Evolutionary conservation across 2,888 invertebrate species (phyloP).

Genomic region (Volucella zonaria): DNA sequence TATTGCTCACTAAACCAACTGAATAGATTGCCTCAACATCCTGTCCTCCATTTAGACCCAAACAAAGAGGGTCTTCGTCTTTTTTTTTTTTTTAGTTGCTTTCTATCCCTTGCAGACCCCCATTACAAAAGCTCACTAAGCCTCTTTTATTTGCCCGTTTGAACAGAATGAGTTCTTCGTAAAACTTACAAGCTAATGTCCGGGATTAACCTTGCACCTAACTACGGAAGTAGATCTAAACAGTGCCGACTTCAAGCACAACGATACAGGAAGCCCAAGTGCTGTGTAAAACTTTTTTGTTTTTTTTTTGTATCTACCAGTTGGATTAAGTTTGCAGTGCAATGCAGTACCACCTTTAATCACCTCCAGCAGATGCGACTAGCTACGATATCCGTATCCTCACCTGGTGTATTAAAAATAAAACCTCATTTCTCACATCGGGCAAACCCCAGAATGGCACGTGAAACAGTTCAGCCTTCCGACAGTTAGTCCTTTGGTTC

Average conservation of each 20-base stretch:
- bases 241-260: slow-evolving; percentile 28
- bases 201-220: slow-evolving; percentile 64
- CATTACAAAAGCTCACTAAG: slow-evolving; percentile 47
- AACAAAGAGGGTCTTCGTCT: slow-evolving; percentile 31
- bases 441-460: slow-evolving; percentile 37
- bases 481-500: slow-evolving; percentile 6
- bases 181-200: slow-evolving; percentile 59
- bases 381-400: slow-evolving; percentile 14
- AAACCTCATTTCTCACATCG: slow-evolving; percentile 28
- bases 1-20: slow-evolving; percentile 29
- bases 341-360: slow-evolving; percentile 50
- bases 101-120: background rate
- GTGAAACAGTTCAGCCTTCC: slow-evolving; percentile 22
- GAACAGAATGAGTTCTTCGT: slow-evolving; percentile 23
- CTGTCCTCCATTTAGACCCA: slow-evolving; percentile 22
- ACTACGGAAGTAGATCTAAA: slow-evolving; percentile 12
- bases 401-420: slow-evolving; percentile 28
- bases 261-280: slow-evolving; percentile 57
- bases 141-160: slow-evolving; percentile 50
- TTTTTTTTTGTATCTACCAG: slow-evolving; percentile 38
- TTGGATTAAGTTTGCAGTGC: slow-evolving; percentile 62
- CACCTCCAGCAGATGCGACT: slow-evolving; percentile 22
- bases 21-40: slow-evolving; percentile 37
- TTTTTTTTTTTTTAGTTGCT: background rate
- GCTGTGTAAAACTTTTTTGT: slow-evolving; percentile 27